Evolutionary conservation across 2,888 invertebrate species (phyloP), one percentile per base, ranked within the genome.

Genomic region (Drosophila pseudotakahashii): DNA sequence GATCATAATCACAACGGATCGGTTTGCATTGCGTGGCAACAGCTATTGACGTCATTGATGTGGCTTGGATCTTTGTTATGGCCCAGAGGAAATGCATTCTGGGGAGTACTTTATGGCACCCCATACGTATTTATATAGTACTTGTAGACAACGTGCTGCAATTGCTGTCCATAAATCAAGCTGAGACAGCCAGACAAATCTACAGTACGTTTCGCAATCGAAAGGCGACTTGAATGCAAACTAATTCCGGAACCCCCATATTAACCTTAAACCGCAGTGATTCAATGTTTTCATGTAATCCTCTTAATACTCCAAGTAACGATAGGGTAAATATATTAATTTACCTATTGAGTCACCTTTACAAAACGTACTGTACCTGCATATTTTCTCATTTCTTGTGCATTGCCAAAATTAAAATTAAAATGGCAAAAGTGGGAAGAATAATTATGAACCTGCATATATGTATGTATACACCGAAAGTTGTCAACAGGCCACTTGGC

Each of bases 341-440:
- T 42, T 14, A 13, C 1, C 11, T 5, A n/a, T 6, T n/a, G 16
- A 58, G 7, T 37, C 7, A 37, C 47, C 11, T n/a, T 16, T 26
- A 39, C 32, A 37, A 52, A 39, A 30, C 52, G 45, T n/a, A 66
- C 45, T 66, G 45, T 47, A 64, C 37, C 32, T 64, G 53, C 23
- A 39, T 3, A 10, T 53, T 39, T 60, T 19, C 30, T 32, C 19
- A 23, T 13, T 32, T n/a, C 23, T 23, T 39, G 47, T 34, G 2
- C 54, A 36, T 54, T 73, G 74, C 75, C 74, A 73, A 73, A 60
- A 47, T 51, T 13, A 72, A 72, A 59, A 51, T 50, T n/a, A 14
- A 67, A 66, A 64, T 73, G 70, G 34, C 67, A 73, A 73, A 48
- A 59, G 66, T 44, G 52, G 51, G 42, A 52, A 54, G 39, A 23